Base-by-base conservation (phyloP, 2,888 invertebrate genomes). In the Eristalis tenax region DNA sequence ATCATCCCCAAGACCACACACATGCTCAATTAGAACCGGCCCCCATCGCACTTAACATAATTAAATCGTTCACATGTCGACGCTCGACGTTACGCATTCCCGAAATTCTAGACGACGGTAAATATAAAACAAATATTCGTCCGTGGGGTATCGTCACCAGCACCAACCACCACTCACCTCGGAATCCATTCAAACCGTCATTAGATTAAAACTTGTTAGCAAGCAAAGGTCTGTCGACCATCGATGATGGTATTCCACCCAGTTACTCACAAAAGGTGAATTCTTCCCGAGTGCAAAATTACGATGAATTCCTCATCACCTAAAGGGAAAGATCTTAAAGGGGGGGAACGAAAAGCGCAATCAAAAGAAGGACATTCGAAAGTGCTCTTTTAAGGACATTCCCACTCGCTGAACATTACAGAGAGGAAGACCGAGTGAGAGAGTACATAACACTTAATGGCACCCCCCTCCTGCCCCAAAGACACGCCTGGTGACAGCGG, bases 401-500 rank as follows among this genome's bases (percentile, higher is more conserved):
- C 35, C 56, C 28, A 57, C 26, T 18, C 61, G 35, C 4, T 65
- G 32, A 68, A 28, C 32, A 64, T 74, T 56, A 57, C 15, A 35
- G 23, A 65, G 26, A 68, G 70, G 23, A 61, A 66, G 68, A 70
- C 61, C 32, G 38, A 65, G 38, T 43, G 56, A 56, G 69, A 64
- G 59, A 65, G 63, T 68, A 71, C 40, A 73, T 81, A 81, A 64
- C 68, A 77, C 73, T 85, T 77, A 77, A 81, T 43, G 68, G 69
- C n/a, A 65, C 63, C 4, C 6, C 1, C 8, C 10, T 6, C 15
- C 71, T 43, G 11, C 4, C 13, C 13, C 43, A 43, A 4, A 43
- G 43, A n/a, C 43, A n/a, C 56, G 5, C 18, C 6, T 40, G 65
- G 63, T 57, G 80, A 57, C 71, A 84, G 84, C 15, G 40, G 76